Evolutionary conservation across 2,888 invertebrate genomes (phyloP), one percentile per base, ranked within the genome.

Genomic region (Frankliniella intonsa): DNA sequence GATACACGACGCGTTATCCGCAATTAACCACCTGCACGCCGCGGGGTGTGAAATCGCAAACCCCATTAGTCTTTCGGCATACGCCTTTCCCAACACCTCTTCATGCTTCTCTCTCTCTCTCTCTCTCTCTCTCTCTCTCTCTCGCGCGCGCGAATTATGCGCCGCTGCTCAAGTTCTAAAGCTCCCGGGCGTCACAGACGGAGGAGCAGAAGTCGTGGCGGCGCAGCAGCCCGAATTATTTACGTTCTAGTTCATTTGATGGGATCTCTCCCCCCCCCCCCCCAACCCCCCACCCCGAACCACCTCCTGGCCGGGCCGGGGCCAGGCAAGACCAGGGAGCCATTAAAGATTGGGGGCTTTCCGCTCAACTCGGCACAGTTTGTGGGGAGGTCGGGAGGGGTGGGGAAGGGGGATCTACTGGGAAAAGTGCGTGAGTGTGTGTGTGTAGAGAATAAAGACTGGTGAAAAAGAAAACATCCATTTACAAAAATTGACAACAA

Each of bases 211-310:
- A 76, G 25, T 25, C 69, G 62, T n/a, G 1, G 14, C 62, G 38
- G 2, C 38, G 38, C 38, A 38, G 38, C 38, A 2, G 38, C 55
- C 55, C 14, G 25, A 76, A 76, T 76, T 25, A 76, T 76, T 76
- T 25, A 76, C 69, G 69, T 76, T 76, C 69, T 76, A 76, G 22
- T 25, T 76, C 22, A 76, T 76, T 76, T 76, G 22, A 76, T 76
- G 22, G 69, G 69, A 76, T 22, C 62, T 9, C n/a, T n/a, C n/a
- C n/a, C n/a, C n/a, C n/a, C n/a, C n/a, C n/a, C n/a, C n/a, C n/a
- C 38, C 38, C 38, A 38, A 2, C 38, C 38, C 38, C 38, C 38
- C 38, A 5, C 38, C 38, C 38, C 5, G 38, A 3, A 38, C 38
- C 5, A 5, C 38, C 38, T 2, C 38, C n/a, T n/a, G 38, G 38